Base-by-base conservation (phyloP, 2,113 vertebrate genomes). In the Sturnira hondurensis region DNA sequence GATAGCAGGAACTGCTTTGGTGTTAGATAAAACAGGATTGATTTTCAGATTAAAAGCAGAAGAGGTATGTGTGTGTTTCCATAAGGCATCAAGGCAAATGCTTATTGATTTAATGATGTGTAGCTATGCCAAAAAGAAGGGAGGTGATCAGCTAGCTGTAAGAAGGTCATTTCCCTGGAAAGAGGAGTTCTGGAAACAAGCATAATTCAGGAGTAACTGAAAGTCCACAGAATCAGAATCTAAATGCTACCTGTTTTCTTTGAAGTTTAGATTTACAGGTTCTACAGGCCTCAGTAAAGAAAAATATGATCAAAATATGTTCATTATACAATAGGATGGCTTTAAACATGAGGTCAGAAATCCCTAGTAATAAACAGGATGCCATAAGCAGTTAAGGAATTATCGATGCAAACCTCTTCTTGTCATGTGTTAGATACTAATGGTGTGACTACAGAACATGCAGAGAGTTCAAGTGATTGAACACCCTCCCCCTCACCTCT, bases 131-230 rank as follows among this genome's bases (percentile, higher is more conserved):
- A 80, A 90, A 94, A 80, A 45, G 41, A 85, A 71, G 58, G 68
- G 71, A 81, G 61, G 41, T 68, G 36, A 56, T 73, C 52, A 77
- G 50, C 85, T 92, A 77, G 50, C 87, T 94, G 8, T 76, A 93
- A 92, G 81, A 95, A 88, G 85, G 47, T 86, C 47, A 65, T 68
- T 93, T 97, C 65, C 85, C 76, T 95, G 77, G 71, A 63, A 83
- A 77, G 71, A 52, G 47, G 61, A 67, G 20, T 80, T 93, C 31
- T 33, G 45, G 52, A 83, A 88, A 43, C 0, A 92, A 87, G 78
- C 50, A 70, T 47, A 82, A 58, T 41, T 85, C 77, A 90, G 47
- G 73, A n/a, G 22, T 54, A 78, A 45, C 5, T 70, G 33, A 56
- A 82, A 74, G 41, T 67, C 56, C 56, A 52, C 73, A 86, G 45